A percentile compares a stretch with the other conserved stretches of the same genome.
Conservation (phyloP, 2,113 vertebrate genomes). For the Myiagra hebetior region DNA sequence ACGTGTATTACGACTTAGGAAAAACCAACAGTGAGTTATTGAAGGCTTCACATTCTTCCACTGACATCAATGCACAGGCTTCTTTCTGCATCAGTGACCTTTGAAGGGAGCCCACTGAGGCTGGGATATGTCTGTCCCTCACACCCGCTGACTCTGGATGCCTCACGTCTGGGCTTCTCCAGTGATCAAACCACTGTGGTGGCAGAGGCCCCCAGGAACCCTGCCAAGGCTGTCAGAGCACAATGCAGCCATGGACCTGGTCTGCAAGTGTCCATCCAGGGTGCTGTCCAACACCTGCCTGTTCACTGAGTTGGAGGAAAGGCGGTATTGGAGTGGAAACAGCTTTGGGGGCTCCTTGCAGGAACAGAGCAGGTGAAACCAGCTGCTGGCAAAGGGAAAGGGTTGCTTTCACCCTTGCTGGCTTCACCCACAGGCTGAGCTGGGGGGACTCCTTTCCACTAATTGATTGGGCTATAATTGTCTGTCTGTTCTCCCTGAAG, state of each 20-base stretch:
- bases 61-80: not conserved
- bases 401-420: not conserved
- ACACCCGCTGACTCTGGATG: not conserved
- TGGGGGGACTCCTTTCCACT: not conserved
- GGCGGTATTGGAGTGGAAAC: not conserved
- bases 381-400: accelerated
- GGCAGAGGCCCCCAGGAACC: not conserved
- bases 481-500: not conserved
- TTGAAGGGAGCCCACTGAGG: not conserved
- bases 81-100: not conserved
- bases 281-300: not conserved
- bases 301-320: not conserved
- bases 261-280: not conserved
- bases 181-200: not conserved
- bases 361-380: not conserved
- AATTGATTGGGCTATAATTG: not conserved
- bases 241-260: not conserved
- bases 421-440: not conserved
- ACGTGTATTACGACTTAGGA: not conserved
- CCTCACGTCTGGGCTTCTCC: not conserved
- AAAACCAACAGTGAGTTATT: not conserved
- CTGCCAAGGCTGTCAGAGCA: not conserved
- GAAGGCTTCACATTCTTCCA: not conserved
- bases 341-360: not conserved
- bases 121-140: not conserved